Conservation (phyloP, 1,140 invertebrate species). For the Pentalonia nigronervosa region DNA sequence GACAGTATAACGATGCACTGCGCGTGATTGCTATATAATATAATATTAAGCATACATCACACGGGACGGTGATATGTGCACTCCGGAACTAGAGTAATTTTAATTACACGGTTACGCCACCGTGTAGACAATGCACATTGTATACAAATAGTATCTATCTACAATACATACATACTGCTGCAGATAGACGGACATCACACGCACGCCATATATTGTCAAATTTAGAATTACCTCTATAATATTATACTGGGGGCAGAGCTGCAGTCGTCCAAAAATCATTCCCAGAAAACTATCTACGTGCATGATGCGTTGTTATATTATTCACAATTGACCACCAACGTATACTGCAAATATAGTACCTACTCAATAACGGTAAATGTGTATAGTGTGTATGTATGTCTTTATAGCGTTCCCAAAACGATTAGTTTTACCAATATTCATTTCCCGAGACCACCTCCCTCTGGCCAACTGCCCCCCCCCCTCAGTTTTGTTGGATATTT, state of each 20-base stretch:
- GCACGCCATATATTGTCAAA: neutral
- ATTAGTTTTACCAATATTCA: too few species aligned
- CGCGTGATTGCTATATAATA: neutral
- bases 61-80: neutral
- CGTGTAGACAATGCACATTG: neutral
- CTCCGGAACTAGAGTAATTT: neutral
- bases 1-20: neutral
- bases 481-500: neutral
- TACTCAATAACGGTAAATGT: neutral
- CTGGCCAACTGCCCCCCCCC: too few species aligned
- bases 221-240: neutral
- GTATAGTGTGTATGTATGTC: neutral
- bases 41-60: neutral
- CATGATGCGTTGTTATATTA: neutral
- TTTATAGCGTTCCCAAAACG: too few species aligned
- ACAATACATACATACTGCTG: neutral
- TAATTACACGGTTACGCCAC: neutral
- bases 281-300: neutral
- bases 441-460: neutral
- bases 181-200: neutral
- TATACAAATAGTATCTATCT: neutral
- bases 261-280: neutral
- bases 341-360: neutral
- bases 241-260: neutral
- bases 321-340: neutral